phyloP scores from a whole-genome alignment of 2,113 vertebrate species.

The Microcebus jonahi region DNA sequence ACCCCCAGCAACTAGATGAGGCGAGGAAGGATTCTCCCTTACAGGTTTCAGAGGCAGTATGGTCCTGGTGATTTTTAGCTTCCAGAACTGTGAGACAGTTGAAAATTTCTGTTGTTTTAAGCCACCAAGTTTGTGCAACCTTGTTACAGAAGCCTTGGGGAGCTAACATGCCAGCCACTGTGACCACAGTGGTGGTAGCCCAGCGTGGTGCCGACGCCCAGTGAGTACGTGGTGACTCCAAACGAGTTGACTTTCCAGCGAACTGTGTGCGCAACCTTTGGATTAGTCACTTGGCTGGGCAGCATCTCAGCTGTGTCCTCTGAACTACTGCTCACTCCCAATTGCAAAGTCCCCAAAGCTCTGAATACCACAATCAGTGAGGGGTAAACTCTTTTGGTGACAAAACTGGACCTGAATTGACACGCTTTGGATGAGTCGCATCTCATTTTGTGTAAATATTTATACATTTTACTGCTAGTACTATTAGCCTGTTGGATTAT shows the following conservation, averaged over 20 bases:
- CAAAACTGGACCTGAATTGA: background rate
- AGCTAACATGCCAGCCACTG: background rate
- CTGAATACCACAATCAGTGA: background rate
- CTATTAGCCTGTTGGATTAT: background rate
- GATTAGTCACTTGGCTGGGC: background rate
- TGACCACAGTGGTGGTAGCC: background rate
- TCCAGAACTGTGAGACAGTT: background rate
- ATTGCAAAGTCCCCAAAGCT: background rate
- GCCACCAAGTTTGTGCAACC: background rate
- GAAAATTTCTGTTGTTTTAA: background rate
- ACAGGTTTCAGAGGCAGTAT: background rate
- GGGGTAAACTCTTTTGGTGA: background rate
- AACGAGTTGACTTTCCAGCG: background rate
- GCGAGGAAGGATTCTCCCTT: background rate
- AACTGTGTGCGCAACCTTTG: background rate
- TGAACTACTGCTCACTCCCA: background rate
- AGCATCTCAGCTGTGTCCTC: background rate
- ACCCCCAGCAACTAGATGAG: background rate
- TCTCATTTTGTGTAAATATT: constrained; percentile 45
- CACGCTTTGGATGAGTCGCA: background rate
- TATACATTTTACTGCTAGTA: background rate
- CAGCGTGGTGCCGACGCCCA: background rate
- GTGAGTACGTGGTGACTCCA: background rate
- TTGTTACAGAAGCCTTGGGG: background rate
- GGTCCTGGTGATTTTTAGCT: background rate